Evolutionary conservation across 2,113 vertebrate species (phyloP).

Genomic region (Cyanoliseus patagonus): DNA sequence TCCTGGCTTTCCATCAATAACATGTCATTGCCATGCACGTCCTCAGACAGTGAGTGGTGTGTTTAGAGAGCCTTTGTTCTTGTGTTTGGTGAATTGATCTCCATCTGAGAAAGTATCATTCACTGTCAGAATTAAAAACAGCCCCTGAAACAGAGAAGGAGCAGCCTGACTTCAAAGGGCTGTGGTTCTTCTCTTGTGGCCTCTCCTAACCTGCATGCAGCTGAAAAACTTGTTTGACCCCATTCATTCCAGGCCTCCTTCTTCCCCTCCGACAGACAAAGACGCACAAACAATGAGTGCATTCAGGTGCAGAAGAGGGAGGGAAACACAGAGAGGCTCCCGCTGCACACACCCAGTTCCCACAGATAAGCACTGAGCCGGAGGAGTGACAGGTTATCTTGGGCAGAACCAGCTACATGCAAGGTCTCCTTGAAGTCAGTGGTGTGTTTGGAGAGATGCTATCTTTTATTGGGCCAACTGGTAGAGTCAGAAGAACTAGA

Average conservation of each 20-base stretch:
- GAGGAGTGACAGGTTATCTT: conserved; percentile 37
- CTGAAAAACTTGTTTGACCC: conserved; percentile 63
- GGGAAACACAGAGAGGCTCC: conserved; percentile 14
- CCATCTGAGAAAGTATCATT: conserved; percentile 39
- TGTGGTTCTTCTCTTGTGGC: conserved; percentile 76
- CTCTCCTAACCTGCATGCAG: conserved; percentile 44
- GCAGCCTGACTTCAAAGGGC: conserved; percentile 63
- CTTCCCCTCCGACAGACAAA: conserved; percentile 42
- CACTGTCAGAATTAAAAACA: conserved; percentile 40
- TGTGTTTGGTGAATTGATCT: not conserved
- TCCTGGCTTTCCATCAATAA: not conserved
- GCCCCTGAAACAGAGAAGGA: conserved; percentile 37
- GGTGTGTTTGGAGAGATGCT: not conserved
- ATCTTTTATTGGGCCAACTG: conserved; percentile 20
- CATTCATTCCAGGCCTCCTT: conserved; percentile 37
- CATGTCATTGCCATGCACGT: not conserved
- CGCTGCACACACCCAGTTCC: conserved; percentile 39
- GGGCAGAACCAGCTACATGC: not conserved
- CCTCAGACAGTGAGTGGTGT: not conserved
- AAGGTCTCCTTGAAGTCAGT: conserved; percentile 26
- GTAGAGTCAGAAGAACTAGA: conserved; percentile 49
- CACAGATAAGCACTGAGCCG: conserved; percentile 35
- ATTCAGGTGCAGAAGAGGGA: conserved; percentile 62
- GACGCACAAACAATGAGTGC: conserved; percentile 34
- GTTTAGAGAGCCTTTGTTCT: conserved; percentile 38